A percentile compares a stretch with the other conserved stretches of the same genome.
Evolutionary conservation across 2,797 vertebrate genomes (phyloP).

Genomic region (Gymnopithys bicolor): DNA sequence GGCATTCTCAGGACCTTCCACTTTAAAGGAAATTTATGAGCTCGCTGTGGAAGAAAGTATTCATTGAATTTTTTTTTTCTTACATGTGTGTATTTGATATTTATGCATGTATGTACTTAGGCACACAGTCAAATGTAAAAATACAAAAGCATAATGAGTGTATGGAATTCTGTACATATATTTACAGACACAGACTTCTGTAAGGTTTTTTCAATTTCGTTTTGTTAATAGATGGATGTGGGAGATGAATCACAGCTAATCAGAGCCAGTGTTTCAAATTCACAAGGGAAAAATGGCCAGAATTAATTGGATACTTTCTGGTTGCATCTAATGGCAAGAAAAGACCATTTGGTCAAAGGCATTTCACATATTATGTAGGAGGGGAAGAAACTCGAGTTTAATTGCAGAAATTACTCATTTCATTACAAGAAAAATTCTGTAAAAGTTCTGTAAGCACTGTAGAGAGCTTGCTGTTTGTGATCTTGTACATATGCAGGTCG

Average conservation of each 20-base stretch:
- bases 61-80: background rate
- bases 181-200: background rate
- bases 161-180: background rate
- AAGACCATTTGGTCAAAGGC: background rate
- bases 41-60: background rate
- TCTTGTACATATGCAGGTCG: conserved; percentile 80
- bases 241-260: background rate
- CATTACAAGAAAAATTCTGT: background rate
- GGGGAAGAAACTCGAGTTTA: background rate
- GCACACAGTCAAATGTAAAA: background rate
- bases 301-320: background rate
- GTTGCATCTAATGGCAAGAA: background rate
- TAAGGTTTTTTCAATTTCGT: background rate
- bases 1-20: background rate
- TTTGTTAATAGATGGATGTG: background rate
- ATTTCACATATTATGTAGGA: background rate
- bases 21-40: background rate
- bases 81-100: background rate
- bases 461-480: background rate
- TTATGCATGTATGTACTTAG: background rate
- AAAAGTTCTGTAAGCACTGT: rapidly evolving
- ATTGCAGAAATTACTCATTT: background rate
- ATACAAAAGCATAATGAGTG: background rate
- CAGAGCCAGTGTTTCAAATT: background rate
- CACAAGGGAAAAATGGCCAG: background rate